Base-by-base conservation (phyloP, 2,888 invertebrate genomes). In the Dorcus parallelipipedus region DNA sequence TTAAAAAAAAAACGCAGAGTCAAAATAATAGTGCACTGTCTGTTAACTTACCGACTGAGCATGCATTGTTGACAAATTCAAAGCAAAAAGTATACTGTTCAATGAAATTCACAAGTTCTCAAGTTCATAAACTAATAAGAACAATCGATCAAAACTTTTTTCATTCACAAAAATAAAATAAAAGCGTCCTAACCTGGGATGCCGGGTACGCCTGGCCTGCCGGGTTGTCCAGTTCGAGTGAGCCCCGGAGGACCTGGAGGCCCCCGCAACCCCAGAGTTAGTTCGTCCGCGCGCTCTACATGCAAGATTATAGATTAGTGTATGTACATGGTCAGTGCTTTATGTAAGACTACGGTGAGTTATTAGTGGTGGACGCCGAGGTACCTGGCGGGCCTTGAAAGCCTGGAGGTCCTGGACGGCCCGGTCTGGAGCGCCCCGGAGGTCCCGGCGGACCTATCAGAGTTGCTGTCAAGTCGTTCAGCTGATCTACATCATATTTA, bases 371-470 rank as follows among this genome's bases (percentile, higher is more conserved):
- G 33, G 45, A 42, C 50, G 10, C 53, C 52, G 41, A 60, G 63
- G 69, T 79, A 86, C 90, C 90, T 80, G 85, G 82, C 23, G 81
- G 78, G 65, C 91, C 91, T 67, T 86, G 84, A 1, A 81, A 76
- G 45, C 93, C 93, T 47, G 87, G 84, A 64, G 83, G 78, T 14
- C 93, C 93, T 17, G 86, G 83, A 51, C 84, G 83, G 42, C 92
- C 92, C 64, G 86, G 81, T 70, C 84, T 84, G 33, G 85, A 84
- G 49, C 79, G 78, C 47, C 88, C 86, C 10, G 88, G 86, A 23
- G 84, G 84, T 17, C 88, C 88, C 40, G 89, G 86, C 5, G 87
- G 86, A 52, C 88, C 87, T 54, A 80, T 78, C 69, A 84, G 82
- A 67, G 82, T 80, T 48, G 85, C 80, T 48, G 86, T 81, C 69